Percentiles rank a stretch among this genome's conserved stretches.
phyloP scores from a whole-genome alignment of 2,797 vertebrate species.

The Crenuchus spilurus region DNA sequence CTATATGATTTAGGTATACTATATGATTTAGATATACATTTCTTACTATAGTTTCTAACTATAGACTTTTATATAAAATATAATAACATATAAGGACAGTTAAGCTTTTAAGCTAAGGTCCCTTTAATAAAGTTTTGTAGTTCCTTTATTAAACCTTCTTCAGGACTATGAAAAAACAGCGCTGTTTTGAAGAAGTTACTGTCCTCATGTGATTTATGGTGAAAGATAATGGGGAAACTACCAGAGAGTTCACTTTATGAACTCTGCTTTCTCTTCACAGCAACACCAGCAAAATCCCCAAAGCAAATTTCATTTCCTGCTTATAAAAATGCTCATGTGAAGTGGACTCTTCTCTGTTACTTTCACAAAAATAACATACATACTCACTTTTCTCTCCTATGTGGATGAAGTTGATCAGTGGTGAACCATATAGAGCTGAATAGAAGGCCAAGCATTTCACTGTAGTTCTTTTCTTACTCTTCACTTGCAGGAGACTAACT shows the following conservation, averaged over 20 bases:
- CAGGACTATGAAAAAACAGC: neutral
- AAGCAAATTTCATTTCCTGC: slow-evolving; percentile 49
- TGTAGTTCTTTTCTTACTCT: slow-evolving; percentile 32
- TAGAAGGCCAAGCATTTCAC: slow-evolving; percentile 73
- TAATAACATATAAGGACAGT: too few relatives aligned
- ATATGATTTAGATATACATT: too few relatives aligned
- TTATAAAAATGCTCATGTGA: slow-evolving; percentile 32
- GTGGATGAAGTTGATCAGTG: slow-evolving; percentile 59
- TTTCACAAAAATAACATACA: slow-evolving; percentile 10
- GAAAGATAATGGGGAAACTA: slow-evolving; percentile 49
- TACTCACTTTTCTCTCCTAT: slow-evolving; percentile 69
- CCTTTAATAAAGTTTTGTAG: too few relatives aligned
- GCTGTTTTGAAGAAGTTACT: slow-evolving; percentile 25
- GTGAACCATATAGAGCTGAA: slow-evolving; percentile 34
- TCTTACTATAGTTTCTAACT: too few relatives aligned
- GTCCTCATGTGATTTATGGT: slow-evolving; percentile 50
- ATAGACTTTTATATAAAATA: too few relatives aligned
- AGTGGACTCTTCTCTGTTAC: neutral
- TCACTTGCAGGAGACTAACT: slow-evolving; percentile 45
- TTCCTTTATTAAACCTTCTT: neutral
- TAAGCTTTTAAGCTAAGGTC: too few relatives aligned
- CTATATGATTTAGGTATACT: too few relatives aligned
- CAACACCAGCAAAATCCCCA: slow-evolving; percentile 52
- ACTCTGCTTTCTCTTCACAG: slow-evolving; percentile 53
- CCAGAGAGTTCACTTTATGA: slow-evolving; percentile 4